These are phyloP conservation scores for Butorides virescens DNA, from an alignment of 2,113 vertebrate species.

Conservation along the genomic window DNA sequence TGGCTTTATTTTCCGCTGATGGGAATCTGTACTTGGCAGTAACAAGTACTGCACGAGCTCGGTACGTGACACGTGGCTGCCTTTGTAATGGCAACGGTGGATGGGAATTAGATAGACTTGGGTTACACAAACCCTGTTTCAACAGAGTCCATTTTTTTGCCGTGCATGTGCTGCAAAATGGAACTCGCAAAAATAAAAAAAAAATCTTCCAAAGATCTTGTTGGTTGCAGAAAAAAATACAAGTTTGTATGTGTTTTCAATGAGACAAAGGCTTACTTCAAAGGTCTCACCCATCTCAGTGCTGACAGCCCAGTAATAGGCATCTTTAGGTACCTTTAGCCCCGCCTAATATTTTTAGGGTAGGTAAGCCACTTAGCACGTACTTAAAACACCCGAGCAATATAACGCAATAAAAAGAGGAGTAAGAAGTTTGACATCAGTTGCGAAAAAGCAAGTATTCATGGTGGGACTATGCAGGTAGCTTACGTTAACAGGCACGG, in stretches of 20 bases:
- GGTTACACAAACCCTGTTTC: constrained; percentile 21
- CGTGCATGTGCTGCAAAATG: neutral
- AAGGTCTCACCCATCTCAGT: neutral
- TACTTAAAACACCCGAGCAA: neutral
- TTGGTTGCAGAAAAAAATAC: neutral
- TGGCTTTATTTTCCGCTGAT: constrained; percentile 64
- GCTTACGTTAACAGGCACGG: neutral
- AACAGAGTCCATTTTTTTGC: constrained; percentile 17
- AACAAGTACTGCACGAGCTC: constrained; percentile 51
- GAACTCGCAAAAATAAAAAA: neutral
- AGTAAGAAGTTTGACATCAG: neutral
- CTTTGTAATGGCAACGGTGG: constrained; percentile 19
- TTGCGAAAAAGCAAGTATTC: neutral
- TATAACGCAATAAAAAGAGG: neutral
- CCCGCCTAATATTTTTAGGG: neutral
- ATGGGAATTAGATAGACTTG: constrained; percentile 31
- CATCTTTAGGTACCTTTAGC: neutral
- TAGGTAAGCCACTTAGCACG: neutral
- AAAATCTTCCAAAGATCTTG: neutral
- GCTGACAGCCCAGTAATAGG: neutral
- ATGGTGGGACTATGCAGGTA: neutral
- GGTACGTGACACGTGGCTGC: constrained; percentile 52
- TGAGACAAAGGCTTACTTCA: neutral
- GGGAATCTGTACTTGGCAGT: constrained; percentile 55
- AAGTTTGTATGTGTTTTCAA: neutral